phyloP scores from a whole-genome alignment of 2,113 vertebrate genomes.

The Syngnathoides biaculeatus region DNA sequence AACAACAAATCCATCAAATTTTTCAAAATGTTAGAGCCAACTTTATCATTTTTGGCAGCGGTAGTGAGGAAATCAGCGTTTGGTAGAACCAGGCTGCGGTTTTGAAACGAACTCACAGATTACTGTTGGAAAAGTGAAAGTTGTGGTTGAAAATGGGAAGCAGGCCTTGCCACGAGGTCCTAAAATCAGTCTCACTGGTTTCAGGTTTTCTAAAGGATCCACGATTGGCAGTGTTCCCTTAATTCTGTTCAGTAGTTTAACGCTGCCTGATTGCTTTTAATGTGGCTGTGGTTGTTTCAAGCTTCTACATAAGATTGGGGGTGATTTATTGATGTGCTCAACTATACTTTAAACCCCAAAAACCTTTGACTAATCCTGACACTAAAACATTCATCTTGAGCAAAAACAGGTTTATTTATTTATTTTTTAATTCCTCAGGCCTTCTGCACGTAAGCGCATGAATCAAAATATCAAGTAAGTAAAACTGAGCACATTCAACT shows the following conservation, averaged over 20 bases:
- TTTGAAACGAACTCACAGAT: not conserved
- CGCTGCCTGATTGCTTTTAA: not conserved
- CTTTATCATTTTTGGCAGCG: not conserved
- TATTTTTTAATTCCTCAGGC: not conserved
- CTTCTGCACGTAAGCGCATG: not conserved
- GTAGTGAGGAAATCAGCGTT: not conserved
- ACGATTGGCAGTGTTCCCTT: not conserved
- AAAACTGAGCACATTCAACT: slow-evolving; percentile 16
- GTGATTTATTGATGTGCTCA: slow-evolving; percentile 2
- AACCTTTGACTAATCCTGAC: slow-evolving; percentile 5
- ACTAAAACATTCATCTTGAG: not conserved
- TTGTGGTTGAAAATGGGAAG: not conserved
- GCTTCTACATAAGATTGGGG: not conserved
- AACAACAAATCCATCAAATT: not conserved
- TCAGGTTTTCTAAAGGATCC: not conserved
- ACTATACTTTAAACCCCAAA: not conserved
- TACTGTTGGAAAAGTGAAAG: not conserved
- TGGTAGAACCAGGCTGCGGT: not conserved
- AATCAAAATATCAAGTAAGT: slow-evolving; percentile 27
- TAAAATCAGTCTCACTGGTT: not conserved
- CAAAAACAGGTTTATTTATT: not conserved
- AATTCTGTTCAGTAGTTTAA: not conserved
- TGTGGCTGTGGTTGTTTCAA: not conserved
- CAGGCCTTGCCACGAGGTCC: not conserved
- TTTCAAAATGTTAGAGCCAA: not conserved